Percentiles rank a stretch among this genome's conserved stretches.
Conservation (phyloP, 2,888 invertebrate genomes). For the Meteorus colon region DNA sequence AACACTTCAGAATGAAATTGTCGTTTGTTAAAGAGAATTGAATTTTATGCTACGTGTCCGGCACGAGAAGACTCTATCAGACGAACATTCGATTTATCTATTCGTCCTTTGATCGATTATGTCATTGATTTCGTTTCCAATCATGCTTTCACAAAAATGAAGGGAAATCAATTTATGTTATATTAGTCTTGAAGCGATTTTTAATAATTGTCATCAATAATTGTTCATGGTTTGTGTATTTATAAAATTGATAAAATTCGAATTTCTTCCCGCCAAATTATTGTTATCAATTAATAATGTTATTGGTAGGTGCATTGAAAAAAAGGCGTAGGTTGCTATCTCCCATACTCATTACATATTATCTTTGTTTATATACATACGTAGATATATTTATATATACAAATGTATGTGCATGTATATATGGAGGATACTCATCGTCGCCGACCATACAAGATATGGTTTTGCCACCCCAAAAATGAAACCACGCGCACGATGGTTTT, state of each 20-base stretch:
- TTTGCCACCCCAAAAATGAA: slow-evolving; percentile 50
- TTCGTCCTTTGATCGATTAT: no score
- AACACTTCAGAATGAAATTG: neutral
- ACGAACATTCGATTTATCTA: no score
- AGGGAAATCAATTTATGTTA: no score
- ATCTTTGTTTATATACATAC: neutral
- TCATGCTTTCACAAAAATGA: no score
- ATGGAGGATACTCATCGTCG: neutral
- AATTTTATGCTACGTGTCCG: no score
- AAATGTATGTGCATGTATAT: neutral
- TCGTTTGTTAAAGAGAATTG: no score
- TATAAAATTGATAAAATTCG: no score
- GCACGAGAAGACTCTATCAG: no score
- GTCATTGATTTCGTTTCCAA: no score
- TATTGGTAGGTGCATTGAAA: slow-evolving; percentile 21
- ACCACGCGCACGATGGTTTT: slow-evolving; percentile 49
- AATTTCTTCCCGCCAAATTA: neutral
- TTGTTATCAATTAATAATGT: neutral
- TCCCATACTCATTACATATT: neutral
- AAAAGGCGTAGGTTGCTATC: neutral
- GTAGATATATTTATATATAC: neutral
- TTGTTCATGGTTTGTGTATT: no score
- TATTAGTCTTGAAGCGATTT: no score
- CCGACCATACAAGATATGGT: slow-evolving; percentile 39
- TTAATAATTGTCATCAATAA: no score